These are phyloP conservation scores for Mythimna albipuncta DNA, from an alignment of 2,888 invertebrate species.

Conservation along the genomic window DNA sequence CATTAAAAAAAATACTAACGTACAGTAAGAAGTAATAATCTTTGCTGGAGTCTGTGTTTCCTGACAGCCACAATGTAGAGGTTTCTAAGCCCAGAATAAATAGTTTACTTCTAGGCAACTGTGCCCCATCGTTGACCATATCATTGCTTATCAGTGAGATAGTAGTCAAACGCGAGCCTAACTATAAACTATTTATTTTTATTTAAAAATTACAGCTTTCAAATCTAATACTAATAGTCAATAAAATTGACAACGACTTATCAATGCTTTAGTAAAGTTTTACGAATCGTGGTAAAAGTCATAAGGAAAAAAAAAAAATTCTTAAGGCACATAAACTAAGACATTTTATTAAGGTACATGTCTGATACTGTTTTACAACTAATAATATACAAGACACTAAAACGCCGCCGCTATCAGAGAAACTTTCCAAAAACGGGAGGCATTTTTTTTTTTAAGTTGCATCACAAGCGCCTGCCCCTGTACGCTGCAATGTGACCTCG, in stretches of 20 bases:
- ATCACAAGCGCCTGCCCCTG: conserved; percentile 76
- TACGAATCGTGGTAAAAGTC: not conserved
- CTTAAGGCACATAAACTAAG: conserved; percentile 45
- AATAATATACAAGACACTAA: conserved; percentile 61
- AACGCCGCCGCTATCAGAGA: conserved; percentile 59
- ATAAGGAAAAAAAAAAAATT: conserved; percentile 8
- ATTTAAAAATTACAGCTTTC: not conserved
- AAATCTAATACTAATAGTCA: not conserved
- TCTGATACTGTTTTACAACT: conserved; percentile 56
- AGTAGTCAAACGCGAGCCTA: no score
- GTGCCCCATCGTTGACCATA: no score
- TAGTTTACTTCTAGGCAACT: no score
- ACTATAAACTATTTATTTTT: not conserved
- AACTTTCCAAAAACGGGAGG: conserved; percentile 79
- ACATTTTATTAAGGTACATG: conserved; percentile 37
- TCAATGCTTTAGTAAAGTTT: no score
- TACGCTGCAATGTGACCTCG: conserved; percentile 86
- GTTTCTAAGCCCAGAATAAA: no score
- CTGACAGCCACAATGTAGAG: no score
- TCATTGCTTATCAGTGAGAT: no score
- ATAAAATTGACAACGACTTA: no score
- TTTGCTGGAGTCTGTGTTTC: no score
- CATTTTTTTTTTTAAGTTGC: conserved; percentile 77
- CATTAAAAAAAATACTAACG: no score
- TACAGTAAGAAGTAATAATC: no score